Evolutionary conservation across 2,888 invertebrate genomes (phyloP).

Genomic region (Spialia ferax): DNA sequence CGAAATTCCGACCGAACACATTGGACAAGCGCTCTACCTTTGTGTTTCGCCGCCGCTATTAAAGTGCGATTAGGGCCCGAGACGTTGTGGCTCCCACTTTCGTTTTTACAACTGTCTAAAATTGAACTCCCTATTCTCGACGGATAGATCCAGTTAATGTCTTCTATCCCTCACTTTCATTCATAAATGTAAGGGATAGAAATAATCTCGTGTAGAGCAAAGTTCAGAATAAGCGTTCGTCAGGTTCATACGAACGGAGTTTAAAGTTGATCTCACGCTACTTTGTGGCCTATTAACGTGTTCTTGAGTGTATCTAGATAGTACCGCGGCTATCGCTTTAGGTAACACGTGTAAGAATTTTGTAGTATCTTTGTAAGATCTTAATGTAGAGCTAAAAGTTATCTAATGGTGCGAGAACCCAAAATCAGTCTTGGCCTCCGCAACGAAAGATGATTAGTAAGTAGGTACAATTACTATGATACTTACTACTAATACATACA

Average conservation of each 20-base stretch:
- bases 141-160: not conserved
- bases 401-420: too few species aligned
- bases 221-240: constrained; percentile 12
- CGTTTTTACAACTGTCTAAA: constrained; percentile 77
- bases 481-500: too few species aligned
- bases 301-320: constrained; percentile 16
- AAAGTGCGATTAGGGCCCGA: constrained; percentile 76
- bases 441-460: too few species aligned
- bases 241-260: constrained; percentile 1
- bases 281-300: constrained; percentile 15
- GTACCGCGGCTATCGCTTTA: not conserved
- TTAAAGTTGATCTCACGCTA: constrained; percentile 27
- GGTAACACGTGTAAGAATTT: constrained; percentile 13
- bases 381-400: constrained; percentile 1
- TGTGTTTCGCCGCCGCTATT: constrained; percentile 79
- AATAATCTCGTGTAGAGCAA: not conserved
- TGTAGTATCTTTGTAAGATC: not conserved
- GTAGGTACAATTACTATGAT: too few species aligned
- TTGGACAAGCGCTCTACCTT: constrained; percentile 62
- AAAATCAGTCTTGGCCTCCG: too few species aligned
- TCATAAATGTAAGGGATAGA: not conserved
- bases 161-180: not conserved
- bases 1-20: constrained; percentile 49
- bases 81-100: constrained; percentile 80
- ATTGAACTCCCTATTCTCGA: constrained; percentile 53